Evolutionary conservation across 1,140 invertebrate genomes (phyloP).

Genomic region (Galleria mellonella): DNA sequence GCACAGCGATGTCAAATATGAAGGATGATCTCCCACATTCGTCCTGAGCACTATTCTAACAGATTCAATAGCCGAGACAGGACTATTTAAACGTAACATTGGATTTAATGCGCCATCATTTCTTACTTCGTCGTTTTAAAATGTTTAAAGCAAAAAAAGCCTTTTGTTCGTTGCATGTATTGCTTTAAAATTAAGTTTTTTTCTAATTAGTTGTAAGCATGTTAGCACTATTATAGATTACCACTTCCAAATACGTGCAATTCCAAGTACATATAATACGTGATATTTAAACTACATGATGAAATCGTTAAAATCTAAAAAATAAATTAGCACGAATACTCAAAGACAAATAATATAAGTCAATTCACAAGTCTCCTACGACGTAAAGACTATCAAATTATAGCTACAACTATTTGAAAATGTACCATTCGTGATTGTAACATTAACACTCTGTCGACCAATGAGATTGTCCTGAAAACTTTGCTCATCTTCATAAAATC

Average conservation of each 20-base stretch:
- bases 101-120: constrained; percentile 20
- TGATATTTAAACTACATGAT: constrained; percentile 47
- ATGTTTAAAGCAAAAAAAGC: constrained; percentile 5
- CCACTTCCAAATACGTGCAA: no score
- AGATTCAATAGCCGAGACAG: constrained; percentile 19
- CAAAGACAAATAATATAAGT: constrained; percentile 55
- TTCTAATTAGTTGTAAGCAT: no score
- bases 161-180: not conserved
- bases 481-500: constrained; percentile 45
- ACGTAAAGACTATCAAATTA: constrained; percentile 64
- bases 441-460: constrained; percentile 53
- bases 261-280: no score
- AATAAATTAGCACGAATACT: constrained; percentile 45
- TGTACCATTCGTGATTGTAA: constrained; percentile 51
- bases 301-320: constrained; percentile 55
- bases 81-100: constrained; percentile 11
- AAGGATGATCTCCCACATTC: constrained; percentile 40
- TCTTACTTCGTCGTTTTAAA: constrained; percentile 16
- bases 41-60: constrained; percentile 23
- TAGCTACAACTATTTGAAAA: constrained; percentile 61
- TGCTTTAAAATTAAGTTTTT: no score
- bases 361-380: constrained; percentile 49
- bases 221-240: no score
- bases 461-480: constrained; percentile 51
- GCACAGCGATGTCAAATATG: constrained; percentile 39